A percentile compares a stretch with the other conserved stretches of the same genome.
These are phyloP conservation scores for Laterallus jamaicensis DNA, from an alignment of 2,113 vertebrate species.

Conservation along the genomic window DNA sequence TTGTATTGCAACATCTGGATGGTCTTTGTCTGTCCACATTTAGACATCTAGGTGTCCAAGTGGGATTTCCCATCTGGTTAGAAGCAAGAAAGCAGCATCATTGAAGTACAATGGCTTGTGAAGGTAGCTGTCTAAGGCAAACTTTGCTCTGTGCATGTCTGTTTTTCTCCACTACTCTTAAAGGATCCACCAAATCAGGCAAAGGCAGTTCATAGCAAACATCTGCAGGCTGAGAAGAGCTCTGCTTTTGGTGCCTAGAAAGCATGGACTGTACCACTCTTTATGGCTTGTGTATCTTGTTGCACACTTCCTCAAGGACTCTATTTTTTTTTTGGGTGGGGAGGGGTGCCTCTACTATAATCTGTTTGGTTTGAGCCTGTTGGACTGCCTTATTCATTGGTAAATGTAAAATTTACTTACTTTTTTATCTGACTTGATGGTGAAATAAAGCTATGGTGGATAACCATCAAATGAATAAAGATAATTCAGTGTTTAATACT, in stretches of 20 bases:
- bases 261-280: neutral
- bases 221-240: neutral
- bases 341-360: neutral
- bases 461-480: neutral
- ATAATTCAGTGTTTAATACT: neutral
- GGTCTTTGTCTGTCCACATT: neutral
- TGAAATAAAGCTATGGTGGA: neutral
- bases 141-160: neutral
- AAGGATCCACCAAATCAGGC: neutral
- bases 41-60: neutral
- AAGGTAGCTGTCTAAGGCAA: neutral
- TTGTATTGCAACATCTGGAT: neutral
- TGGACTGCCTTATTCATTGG: neutral
- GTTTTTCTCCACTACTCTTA: neutral
- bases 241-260: neutral
- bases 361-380: neutral
- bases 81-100: neutral
- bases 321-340: neutral
- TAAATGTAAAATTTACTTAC: neutral
- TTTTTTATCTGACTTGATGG: neutral
- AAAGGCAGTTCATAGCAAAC: neutral
- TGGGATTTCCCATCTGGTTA: neutral
- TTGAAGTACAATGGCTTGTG: neutral
- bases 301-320: neutral
- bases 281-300: neutral